These are phyloP conservation scores for Atta cephalotes DNA, from an alignment of 1,140 invertebrate species.

Conservation along the genomic window DNA sequence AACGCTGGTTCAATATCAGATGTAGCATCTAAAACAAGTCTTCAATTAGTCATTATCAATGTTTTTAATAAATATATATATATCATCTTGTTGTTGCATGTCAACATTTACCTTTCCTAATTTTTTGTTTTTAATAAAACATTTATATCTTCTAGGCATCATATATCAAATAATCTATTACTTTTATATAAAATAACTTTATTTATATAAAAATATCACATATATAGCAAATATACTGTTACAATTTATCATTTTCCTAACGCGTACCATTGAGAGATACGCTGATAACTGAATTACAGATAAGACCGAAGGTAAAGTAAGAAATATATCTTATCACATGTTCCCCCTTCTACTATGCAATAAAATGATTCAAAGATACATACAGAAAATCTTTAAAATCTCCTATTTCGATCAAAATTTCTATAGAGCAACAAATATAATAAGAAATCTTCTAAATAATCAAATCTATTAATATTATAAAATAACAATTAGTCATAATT, in stretches of 20 bases:
- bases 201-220: slow-evolving; percentile 10
- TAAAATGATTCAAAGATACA: slow-evolving; percentile 2
- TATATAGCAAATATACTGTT: not conserved
- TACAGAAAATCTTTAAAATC: not conserved
- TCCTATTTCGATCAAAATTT: not conserved
- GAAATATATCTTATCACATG: slow-evolving; percentile 79
- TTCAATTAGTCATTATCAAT: slow-evolving; percentile 34
- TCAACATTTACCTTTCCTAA: slow-evolving; percentile 46
- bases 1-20: slow-evolving; percentile 87
- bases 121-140: slow-evolving; percentile 77
- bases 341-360: not conserved
- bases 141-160: slow-evolving; percentile 78
- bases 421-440: not conserved
- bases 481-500: not conserved
- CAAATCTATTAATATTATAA: slow-evolving; percentile 2
- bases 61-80: not conserved
- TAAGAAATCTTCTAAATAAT: not conserved
- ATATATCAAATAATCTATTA: slow-evolving; percentile 38
- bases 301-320: slow-evolving; percentile 73
- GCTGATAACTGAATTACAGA: slow-evolving; percentile 71
- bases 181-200: not conserved
- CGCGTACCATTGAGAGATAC: slow-evolving; percentile 10
- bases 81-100: not conserved
- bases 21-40: slow-evolving; percentile 82
- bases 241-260: not conserved